phyloP scores from a whole-genome alignment of 1,140 invertebrate species.

The Orussus abietinus region DNA sequence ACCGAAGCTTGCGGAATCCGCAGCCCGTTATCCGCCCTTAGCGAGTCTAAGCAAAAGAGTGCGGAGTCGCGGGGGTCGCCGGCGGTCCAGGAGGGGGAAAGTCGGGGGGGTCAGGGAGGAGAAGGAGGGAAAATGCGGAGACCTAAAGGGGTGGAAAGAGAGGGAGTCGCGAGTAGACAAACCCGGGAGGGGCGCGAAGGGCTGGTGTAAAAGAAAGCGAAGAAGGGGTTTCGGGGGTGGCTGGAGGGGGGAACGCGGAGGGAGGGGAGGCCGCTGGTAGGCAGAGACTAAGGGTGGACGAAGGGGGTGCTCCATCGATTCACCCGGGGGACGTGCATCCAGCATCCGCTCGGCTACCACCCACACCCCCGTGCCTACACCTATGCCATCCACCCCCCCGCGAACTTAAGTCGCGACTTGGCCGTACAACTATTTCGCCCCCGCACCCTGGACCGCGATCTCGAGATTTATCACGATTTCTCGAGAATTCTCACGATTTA shows the following conservation, averaged over 20 bases:
- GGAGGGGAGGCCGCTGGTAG: not conserved
- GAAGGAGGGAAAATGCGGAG: not conserved
- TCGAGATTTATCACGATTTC: too few relatives aligned
- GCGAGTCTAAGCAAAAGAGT: too few relatives aligned
- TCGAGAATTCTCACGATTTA: too few relatives aligned
- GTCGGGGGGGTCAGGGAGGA: not conserved
- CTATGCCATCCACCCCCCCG: too few relatives aligned
- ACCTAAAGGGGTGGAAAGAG: not conserved
- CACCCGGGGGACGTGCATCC: conserved; percentile 33
- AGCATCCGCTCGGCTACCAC: conserved; percentile 21
- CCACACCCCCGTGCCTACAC: too few relatives aligned
- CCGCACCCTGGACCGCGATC: too few relatives aligned
- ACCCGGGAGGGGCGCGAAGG: not conserved
- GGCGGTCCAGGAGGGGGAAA: not conserved
- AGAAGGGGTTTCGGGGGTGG: not conserved
- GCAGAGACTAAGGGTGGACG: conserved; percentile 1
- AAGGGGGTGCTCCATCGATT: conserved; percentile 33
- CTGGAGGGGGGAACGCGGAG: not conserved
- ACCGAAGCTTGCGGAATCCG: too few relatives aligned
- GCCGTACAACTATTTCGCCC: too few relatives aligned
- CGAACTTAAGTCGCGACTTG: too few relatives aligned
- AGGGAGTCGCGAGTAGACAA: not conserved
- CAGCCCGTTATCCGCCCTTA: too few relatives aligned
- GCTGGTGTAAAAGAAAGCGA: not conserved
- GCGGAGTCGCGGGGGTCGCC: too few relatives aligned